Percentiles rank a stretch among this genome's conserved stretches.
These are phyloP conservation scores for Eupithecia inturbata DNA, from an alignment of 2,888 invertebrate species.

Conservation along the genomic window DNA sequence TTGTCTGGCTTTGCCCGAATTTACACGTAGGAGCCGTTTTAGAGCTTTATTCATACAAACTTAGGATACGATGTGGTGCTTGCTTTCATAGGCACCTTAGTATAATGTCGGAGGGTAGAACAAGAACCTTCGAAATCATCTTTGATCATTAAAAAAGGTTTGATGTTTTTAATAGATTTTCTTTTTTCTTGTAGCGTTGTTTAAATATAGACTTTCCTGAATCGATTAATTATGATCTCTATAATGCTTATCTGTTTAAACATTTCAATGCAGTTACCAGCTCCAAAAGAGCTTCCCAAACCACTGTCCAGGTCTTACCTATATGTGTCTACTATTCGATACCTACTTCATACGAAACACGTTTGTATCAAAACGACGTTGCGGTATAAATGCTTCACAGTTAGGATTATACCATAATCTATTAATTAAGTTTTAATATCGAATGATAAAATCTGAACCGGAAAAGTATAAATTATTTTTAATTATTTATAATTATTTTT, in stretches of 20 bases:
- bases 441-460: conserved; percentile 35
- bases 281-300: not conserved
- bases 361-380: not conserved
- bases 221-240: not conserved
- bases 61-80: not conserved
- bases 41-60: conserved; percentile 29
- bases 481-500: conserved; percentile 47
- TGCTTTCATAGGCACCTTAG: not conserved
- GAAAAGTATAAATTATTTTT: conserved; percentile 47
- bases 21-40: conserved; percentile 54
- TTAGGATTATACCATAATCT: not conserved
- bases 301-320: not conserved
- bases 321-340: not conserved
- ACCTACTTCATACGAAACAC: not conserved
- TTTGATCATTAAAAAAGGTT: too few species aligned
- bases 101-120: not conserved
- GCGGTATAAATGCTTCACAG: not conserved
- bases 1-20: conserved; percentile 56
- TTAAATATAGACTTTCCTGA: not conserved
- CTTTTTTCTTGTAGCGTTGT: not conserved
- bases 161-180: too few species aligned
- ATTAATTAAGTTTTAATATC: conserved; percentile 2
- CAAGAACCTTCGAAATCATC: not conserved
- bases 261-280: not conserved
- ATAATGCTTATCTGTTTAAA: not conserved